Conservation (phyloP, 2,888 invertebrate genomes). For the Eretmocerus hayati region DNA sequence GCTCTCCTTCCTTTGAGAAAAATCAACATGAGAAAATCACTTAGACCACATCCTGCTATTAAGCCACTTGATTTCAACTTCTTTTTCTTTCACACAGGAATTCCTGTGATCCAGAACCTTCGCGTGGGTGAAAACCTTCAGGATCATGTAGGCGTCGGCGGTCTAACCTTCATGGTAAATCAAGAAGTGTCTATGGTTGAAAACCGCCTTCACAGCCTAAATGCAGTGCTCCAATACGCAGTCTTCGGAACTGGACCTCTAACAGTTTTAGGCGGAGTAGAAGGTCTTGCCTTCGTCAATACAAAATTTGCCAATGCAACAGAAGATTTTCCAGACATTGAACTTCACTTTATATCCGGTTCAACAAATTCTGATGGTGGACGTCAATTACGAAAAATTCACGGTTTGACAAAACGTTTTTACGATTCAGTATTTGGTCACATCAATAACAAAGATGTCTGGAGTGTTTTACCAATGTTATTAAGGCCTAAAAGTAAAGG, state of each 20-base stretch:
- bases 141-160: conserved; percentile 83
- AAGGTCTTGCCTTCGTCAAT: conserved; percentile 82
- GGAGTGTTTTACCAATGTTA: conserved; percentile 78
- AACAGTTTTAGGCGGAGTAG: conserved; percentile 83
- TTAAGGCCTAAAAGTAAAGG: conserved; percentile 81
- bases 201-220: conserved; percentile 68
- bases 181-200: conserved; percentile 73
- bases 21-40: too few species aligned
- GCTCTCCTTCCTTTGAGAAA: too few species aligned
- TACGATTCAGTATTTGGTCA: conserved; percentile 69
- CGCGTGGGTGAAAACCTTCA: conserved; percentile 82
- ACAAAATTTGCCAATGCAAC: conserved; percentile 75
- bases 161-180: conserved; percentile 75
- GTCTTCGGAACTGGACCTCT: conserved; percentile 76
- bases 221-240: conserved; percentile 76
- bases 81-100: conserved; percentile 41
- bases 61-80: background rate
- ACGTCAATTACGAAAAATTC: conserved; percentile 69
- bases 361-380: conserved; percentile 84
- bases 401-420: conserved; percentile 68
- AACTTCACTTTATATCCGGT: conserved; percentile 82
- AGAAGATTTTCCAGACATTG: conserved; percentile 82
- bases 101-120: conserved; percentile 73
- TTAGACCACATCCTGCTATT: background rate
- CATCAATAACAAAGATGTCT: conserved; percentile 69